Percentiles rank a stretch among this genome's conserved stretches.
Conservation (phyloP, 2,888 invertebrate genomes). For the Pharmacophagus antenor region DNA sequence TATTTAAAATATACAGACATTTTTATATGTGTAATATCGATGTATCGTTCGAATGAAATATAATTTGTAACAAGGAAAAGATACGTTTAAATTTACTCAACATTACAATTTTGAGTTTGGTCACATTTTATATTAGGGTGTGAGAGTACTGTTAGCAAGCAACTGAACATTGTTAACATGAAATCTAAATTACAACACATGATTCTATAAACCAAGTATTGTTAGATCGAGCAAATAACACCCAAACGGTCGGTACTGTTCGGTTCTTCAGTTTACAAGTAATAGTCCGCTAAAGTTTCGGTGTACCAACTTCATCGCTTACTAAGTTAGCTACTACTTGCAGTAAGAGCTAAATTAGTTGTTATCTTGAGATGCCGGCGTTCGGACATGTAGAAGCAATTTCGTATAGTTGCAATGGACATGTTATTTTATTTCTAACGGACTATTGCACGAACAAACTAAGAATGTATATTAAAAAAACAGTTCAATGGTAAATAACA, state of each 20-base stretch:
- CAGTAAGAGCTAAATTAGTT: conserved; percentile 22
- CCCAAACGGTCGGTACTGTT: conserved; percentile 8
- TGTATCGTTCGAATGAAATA: too few species aligned
- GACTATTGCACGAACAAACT: too few species aligned
- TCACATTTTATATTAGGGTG: too few species aligned
- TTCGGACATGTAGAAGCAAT: conserved; percentile 24
- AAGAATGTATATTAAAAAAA: too few species aligned
- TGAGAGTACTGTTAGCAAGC: neutral
- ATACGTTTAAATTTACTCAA: too few species aligned
- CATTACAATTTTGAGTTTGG: neutral
- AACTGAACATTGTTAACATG: neutral
- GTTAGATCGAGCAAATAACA: conserved; percentile 8
- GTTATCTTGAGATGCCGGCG: conserved; percentile 19
- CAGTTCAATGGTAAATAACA: too few species aligned
- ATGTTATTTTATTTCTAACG: conserved; percentile 5
- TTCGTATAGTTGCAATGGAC: conserved; percentile 15
- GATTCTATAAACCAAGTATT: neutral
- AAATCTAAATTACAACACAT: neutral
- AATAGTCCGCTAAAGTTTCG: conserved; percentile 23
- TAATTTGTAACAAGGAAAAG: too few species aligned
- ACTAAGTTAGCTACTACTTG: conserved; percentile 26
- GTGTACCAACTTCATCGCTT: conserved; percentile 26
- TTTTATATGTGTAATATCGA: too few species aligned
- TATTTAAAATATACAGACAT: too few species aligned
- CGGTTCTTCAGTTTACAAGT: conserved; percentile 10